phyloP scores from a whole-genome alignment of 2,888 invertebrate genomes.

The Mystacides longicornis region DNA sequence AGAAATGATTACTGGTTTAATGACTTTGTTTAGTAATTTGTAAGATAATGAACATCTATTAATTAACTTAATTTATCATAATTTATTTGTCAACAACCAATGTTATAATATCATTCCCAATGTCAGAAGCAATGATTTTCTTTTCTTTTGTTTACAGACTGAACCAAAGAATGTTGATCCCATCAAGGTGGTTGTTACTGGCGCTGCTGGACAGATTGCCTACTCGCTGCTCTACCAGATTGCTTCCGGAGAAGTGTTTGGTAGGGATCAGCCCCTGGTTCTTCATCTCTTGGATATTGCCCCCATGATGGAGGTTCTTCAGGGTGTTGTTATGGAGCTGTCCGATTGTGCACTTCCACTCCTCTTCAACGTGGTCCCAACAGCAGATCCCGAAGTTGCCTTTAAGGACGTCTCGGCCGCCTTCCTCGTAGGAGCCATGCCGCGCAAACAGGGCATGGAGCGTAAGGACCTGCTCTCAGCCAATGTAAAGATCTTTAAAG shows the following conservation, averaged over 20 bases:
- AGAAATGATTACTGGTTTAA: too few relatives aligned
- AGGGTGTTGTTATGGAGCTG: slow-evolving; percentile 97
- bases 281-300: slow-evolving; percentile 91
- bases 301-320: slow-evolving; percentile 92
- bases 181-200: slow-evolving; percentile 91
- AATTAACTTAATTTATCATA: too few relatives aligned
- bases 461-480: slow-evolving; percentile 94
- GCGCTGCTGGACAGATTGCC: slow-evolving; percentile 98
- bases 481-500: slow-evolving; percentile 97
- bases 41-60: too few relatives aligned
- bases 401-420: slow-evolving; percentile 95
- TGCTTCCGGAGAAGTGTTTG: slow-evolving; percentile 94
- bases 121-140: too few relatives aligned
- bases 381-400: slow-evolving; percentile 82
- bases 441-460: slow-evolving; percentile 96
- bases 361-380: slow-evolving; percentile 75
- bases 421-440: slow-evolving; percentile 97
- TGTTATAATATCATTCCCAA: too few relatives aligned
- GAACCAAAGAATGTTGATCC: slow-evolving; percentile 58
- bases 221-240: slow-evolving; percentile 93
- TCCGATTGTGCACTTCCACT: slow-evolving; percentile 92
- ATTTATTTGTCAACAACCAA: too few relatives aligned
- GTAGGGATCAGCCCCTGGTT: slow-evolving; percentile 75
- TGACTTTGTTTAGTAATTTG: too few relatives aligned
- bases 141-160: neutral